These are phyloP conservation scores for Lamellibrachia columna DNA, from an alignment of 2,888 invertebrate species.

Conservation along the genomic window DNA sequence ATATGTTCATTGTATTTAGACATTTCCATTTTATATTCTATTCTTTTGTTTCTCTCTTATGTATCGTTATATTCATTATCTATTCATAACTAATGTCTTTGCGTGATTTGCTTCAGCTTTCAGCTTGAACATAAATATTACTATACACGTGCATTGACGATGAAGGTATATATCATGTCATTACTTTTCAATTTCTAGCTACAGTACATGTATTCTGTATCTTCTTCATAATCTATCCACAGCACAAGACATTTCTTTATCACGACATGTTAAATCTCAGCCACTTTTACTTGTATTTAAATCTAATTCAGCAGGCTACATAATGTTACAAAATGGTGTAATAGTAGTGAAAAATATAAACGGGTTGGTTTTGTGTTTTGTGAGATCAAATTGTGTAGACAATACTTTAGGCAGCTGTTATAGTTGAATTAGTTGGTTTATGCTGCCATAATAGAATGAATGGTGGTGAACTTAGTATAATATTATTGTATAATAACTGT, in stretches of 20 bases:
- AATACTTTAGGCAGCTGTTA: neutral
- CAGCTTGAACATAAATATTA: neutral
- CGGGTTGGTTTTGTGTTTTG: neutral
- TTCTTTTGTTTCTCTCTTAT: neutral
- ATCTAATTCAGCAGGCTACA: neutral
- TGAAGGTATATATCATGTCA: neutral
- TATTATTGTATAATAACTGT: neutral
- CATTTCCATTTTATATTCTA: neutral
- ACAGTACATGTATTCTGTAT: neutral
- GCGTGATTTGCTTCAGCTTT: neutral
- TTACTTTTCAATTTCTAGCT: neutral
- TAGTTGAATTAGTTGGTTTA: neutral
- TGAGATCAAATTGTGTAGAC: neutral
- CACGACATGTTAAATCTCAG: neutral
- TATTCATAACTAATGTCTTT: neutral
- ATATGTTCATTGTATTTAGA: neutral
- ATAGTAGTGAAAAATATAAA: neutral
- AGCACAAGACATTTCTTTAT: neutral
- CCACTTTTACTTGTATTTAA: neutral
- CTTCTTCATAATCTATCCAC: neutral
- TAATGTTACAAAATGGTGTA: neutral
- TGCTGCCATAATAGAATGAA: neutral
- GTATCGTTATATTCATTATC: neutral
- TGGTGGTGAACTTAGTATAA: neutral
- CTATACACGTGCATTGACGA: neutral